These are phyloP conservation scores for Anthonomus grandis DNA, from an alignment of 1,140 invertebrate species.

Conservation along the genomic window DNA sequence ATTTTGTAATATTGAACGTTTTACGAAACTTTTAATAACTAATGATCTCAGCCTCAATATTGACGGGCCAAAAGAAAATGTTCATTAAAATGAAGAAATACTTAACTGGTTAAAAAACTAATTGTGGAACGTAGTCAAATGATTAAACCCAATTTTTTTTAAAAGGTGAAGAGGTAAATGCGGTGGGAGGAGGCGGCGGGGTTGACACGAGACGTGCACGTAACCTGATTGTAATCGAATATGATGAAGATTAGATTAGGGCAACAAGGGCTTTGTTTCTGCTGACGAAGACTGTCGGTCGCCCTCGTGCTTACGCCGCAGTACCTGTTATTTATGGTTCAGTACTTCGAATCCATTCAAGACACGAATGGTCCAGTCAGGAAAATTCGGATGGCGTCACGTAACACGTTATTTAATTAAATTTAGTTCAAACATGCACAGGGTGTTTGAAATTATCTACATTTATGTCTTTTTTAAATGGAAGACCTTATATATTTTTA, in stretches of 20 bases:
- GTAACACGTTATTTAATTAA: no score
- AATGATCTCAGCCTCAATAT: no score
- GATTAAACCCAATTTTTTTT: no score
- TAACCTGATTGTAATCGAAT: constrained; percentile 25
- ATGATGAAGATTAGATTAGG: constrained; percentile 24
- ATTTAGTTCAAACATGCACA: not conserved
- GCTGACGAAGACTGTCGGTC: constrained; percentile 8
- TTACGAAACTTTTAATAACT: no score
- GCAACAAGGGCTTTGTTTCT: constrained; percentile 22
- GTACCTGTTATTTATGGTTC: not conserved
- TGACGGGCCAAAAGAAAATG: no score
- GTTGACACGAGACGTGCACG: constrained; percentile 21
- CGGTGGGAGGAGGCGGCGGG: not conserved
- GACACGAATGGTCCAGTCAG: not conserved
- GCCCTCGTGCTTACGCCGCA: not conserved
- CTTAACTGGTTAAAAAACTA: not conserved
- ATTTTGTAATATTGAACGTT: no score
- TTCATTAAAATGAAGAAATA: no score
- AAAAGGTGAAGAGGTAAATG: no score
- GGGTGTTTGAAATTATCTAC: not conserved
- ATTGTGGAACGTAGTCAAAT: not conserved
- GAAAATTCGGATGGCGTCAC: not conserved
- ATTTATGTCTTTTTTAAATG: not conserved
- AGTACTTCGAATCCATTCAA: not conserved
- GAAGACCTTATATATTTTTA: no score